Evolutionary conservation across 1,140 invertebrate species (phyloP).

Genomic region (Laodelphax striatellus): DNA sequence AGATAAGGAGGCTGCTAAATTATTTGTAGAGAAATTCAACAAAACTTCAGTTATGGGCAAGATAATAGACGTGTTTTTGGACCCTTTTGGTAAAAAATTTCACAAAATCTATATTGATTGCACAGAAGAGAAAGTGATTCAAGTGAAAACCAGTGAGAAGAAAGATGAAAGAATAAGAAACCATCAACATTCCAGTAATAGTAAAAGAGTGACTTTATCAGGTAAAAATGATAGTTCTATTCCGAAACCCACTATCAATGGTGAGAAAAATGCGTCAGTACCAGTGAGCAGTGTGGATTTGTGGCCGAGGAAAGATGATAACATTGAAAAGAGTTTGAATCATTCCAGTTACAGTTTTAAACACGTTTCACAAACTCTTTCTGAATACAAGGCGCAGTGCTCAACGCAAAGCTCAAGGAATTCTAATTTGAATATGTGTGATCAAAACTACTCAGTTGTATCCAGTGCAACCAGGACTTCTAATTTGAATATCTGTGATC

Average conservation of each 20-base stretch:
- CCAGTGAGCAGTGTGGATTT: background rate
- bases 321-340: too few species aligned
- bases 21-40: conserved; percentile 89
- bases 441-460: conserved; percentile 3
- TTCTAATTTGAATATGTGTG: too few species aligned
- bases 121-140: conserved; percentile 48
- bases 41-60: conserved; percentile 96
- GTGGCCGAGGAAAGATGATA: too few species aligned
- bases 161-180: background rate
- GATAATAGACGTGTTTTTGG: conserved; percentile 80
- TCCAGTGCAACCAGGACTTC: too few species aligned
- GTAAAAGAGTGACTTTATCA: too few species aligned
- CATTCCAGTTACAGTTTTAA: too few species aligned
- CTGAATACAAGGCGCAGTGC: too few species aligned
- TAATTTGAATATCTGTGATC: too few species aligned
- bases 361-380: too few species aligned
- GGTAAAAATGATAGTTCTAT: background rate
- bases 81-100: conserved; percentile 72
- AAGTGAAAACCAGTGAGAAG: conserved; percentile 13
- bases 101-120: conserved; percentile 61
- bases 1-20: conserved; percentile 64
- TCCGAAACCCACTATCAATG: background rate
- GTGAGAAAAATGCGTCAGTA: conserved; percentile 10
- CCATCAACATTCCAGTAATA: too few species aligned
- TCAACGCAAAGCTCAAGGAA: too few species aligned